Conservation (phyloP, 2,797 vertebrate species). For the Anguilla megastoma region DNA sequence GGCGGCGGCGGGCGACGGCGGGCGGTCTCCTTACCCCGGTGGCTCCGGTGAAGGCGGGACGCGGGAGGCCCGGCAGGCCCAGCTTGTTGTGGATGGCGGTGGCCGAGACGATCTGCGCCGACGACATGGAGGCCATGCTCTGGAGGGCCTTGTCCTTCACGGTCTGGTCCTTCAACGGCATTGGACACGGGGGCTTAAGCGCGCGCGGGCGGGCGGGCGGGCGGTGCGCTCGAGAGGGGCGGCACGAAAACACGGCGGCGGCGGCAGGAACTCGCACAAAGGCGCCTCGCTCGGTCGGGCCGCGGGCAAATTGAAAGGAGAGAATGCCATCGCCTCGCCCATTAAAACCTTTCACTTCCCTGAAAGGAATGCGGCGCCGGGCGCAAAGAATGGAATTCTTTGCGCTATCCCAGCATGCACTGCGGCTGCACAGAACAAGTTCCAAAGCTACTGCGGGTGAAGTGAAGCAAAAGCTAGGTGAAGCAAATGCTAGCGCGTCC, state of each 20-base stretch:
- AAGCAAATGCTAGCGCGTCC: neutral
- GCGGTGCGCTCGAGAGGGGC: constrained; percentile 59
- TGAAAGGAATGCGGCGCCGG: neutral
- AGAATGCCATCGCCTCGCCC: constrained; percentile 7
- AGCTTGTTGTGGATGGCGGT: constrained; percentile 98
- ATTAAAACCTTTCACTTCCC: neutral
- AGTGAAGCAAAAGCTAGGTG: neutral
- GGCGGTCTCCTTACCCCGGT: constrained; percentile 80
- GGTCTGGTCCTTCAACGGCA: constrained; percentile 90
- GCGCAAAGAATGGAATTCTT: neutral
- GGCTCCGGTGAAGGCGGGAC: constrained; percentile 86
- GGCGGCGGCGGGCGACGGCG: neutral
- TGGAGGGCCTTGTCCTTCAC: constrained; percentile 97
- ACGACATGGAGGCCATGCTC: constrained; percentile 98
- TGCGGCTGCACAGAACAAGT: neutral
- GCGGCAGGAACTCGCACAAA: constrained; percentile 53
- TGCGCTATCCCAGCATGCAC: neutral
- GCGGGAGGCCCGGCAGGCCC: constrained; percentile 90
- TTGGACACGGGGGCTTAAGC: constrained; percentile 67
- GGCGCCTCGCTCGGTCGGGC: constrained; percentile 61
- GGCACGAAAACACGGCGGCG: constrained; percentile 65
- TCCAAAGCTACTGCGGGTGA: neutral
- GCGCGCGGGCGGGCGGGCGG: constrained; percentile 2
- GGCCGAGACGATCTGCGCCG: constrained; percentile 97
- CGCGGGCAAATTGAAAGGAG: constrained; percentile 16